Evolutionary conservation across 2,888 invertebrate species (phyloP).

Genomic region (Eretmocerus hayati): DNA sequence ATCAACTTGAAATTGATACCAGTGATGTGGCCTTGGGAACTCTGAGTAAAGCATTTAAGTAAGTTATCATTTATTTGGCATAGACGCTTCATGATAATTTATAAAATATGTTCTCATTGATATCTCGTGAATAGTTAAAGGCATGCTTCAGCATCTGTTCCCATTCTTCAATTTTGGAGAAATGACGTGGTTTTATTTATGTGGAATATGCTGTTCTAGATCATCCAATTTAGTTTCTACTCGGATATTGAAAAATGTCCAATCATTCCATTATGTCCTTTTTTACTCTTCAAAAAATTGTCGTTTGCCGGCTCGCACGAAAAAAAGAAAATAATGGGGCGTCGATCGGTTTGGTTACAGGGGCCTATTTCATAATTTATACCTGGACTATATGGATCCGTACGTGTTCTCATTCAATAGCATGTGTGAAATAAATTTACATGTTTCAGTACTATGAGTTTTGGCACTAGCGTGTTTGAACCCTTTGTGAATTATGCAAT

Average conservation of each 20-base stretch:
- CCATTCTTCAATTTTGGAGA: too few relatives aligned
- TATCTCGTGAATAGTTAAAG: too few relatives aligned
- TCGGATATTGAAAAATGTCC: too few relatives aligned
- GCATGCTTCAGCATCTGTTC: too few relatives aligned
- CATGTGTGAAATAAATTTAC: conserved; percentile 48
- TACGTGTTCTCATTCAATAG: conserved; percentile 48
- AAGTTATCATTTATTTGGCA: conserved; percentile 40
- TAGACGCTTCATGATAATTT: too few relatives aligned
- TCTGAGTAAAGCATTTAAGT: conserved; percentile 83
- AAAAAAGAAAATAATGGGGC: conserved; percentile 42
- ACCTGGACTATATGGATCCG: conserved; percentile 48
- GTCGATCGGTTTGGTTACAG: conserved; percentile 45
- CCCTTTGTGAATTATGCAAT: conserved; percentile 33
- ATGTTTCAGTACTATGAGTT: conserved; percentile 47
- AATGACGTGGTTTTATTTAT: too few relatives aligned
- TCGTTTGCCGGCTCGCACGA: too few relatives aligned
- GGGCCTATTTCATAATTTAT: conserved; percentile 48
- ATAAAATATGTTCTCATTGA: too few relatives aligned
- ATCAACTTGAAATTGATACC: conserved; percentile 80
- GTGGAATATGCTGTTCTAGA: too few relatives aligned
- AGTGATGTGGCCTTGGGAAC: conserved; percentile 82
- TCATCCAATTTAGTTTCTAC: too few relatives aligned
- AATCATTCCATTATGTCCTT: too few relatives aligned
- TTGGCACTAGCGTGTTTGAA: conserved; percentile 44
- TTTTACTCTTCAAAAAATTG: too few relatives aligned